phyloP scores from a whole-genome alignment of 2,797 vertebrate genomes.

The Sebastes vulpes region DNA sequence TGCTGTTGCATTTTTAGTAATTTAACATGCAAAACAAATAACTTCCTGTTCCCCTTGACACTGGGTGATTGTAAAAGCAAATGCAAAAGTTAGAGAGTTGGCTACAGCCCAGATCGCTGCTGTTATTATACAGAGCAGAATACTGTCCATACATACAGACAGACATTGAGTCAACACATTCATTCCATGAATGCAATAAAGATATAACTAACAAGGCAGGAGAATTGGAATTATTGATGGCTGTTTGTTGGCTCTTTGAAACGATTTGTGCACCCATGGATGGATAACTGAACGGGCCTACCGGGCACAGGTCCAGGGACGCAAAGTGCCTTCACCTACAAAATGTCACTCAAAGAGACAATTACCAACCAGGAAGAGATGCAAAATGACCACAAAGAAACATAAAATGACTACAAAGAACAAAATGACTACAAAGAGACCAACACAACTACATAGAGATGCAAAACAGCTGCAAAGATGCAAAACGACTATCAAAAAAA shows the following conservation, averaged over 20 bases:
- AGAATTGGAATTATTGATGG: background rate
- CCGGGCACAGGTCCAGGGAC: no score
- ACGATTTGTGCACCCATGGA: background rate
- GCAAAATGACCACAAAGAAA: no score
- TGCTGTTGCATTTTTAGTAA: background rate
- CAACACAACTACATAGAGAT: no score
- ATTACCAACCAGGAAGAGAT: fast-evolving
- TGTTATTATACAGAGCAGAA: background rate
- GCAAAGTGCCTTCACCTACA: no score
- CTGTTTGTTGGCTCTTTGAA: background rate
- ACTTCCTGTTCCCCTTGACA: background rate
- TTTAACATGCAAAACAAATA: background rate
- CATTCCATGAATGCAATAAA: background rate
- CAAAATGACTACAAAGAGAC: no score
- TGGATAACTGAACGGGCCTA: no score
- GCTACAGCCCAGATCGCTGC: no score
- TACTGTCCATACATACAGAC: background rate
- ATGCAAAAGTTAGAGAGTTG: background rate
- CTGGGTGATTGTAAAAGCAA: background rate
- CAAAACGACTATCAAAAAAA: background rate
- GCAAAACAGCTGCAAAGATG: background rate
- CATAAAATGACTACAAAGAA: no score
- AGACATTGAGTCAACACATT: background rate
- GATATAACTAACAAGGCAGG: background rate
- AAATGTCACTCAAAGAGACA: no score